Evolutionary conservation across 2,113 vertebrate species (phyloP).

Genomic region (Glaucomys volans): DNA sequence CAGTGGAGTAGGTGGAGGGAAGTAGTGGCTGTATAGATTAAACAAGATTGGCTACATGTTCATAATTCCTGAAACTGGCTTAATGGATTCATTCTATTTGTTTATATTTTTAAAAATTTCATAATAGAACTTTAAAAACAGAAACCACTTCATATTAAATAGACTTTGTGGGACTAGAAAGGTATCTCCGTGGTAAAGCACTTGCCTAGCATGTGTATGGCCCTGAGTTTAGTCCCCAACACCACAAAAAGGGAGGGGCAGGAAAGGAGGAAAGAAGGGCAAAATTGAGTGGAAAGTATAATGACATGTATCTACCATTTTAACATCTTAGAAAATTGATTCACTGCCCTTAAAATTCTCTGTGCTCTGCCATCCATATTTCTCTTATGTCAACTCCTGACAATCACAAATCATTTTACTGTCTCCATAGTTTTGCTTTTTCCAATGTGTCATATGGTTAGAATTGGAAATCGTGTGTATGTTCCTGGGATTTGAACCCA

Average conservation of each 20-base stretch:
- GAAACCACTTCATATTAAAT: neutral
- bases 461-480: neutral
- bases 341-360: neutral
- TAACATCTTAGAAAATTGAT: neutral
- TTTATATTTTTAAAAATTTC: neutral
- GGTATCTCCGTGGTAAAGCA: neutral
- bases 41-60: neutral
- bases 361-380: neutral
- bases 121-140: constrained; percentile 8
- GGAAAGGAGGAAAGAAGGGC: no score
- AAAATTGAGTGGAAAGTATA: neutral
- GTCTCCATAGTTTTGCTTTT: neutral
- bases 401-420: neutral
- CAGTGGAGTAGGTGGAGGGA: neutral
- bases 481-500: neutral
- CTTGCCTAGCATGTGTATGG: neutral
- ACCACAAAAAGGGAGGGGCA: neutral
- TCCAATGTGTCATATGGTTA: neutral
- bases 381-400: neutral
- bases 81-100: neutral
- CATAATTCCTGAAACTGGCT: neutral
- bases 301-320: neutral
- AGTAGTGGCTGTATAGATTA: neutral
- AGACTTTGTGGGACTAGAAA: neutral
- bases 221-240: neutral